phyloP scores from a whole-genome alignment of 2,113 vertebrate species.

The Atractosteus spatula region DNA sequence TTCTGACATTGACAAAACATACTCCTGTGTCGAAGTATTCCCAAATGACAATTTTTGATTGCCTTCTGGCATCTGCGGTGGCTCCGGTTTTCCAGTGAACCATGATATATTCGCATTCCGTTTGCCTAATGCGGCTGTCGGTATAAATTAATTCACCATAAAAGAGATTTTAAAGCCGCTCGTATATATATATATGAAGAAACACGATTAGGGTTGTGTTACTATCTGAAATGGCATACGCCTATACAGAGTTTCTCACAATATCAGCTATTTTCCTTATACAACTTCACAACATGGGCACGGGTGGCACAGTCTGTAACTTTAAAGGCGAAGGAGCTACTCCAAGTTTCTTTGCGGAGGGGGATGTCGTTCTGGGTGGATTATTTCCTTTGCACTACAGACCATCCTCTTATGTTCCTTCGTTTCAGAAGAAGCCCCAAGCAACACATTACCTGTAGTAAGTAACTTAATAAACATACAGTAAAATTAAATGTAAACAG shows the following conservation, averaged over 20 bases:
- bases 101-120: too few relatives aligned
- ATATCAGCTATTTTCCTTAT: conserved; percentile 28
- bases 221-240: conserved; percentile 31
- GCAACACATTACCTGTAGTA: conserved; percentile 51
- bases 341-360: conserved; percentile 48
- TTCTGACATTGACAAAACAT: too few relatives aligned
- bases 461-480: conserved; percentile 27
- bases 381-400: conserved; percentile 65
- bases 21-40: too few relatives aligned
- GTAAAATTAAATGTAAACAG: too few relatives aligned
- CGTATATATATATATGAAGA: too few relatives aligned
- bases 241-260: conserved; percentile 21
- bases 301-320: conserved; percentile 32
- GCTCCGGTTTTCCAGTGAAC: too few relatives aligned
- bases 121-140: too few relatives aligned
- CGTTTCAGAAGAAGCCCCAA: conserved; percentile 50
- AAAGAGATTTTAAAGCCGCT: too few relatives aligned
- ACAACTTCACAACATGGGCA: not conserved
- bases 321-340: conserved; percentile 53
- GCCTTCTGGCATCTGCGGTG: too few relatives aligned
- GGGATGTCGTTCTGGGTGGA: conserved; percentile 62
- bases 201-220: too few relatives aligned
- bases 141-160: too few relatives aligned
- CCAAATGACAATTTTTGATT: too few relatives aligned
- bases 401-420: conserved; percentile 33